Base-by-base conservation (phyloP, 2,888 invertebrate genomes). In the Ametastegia equiseti region DNA sequence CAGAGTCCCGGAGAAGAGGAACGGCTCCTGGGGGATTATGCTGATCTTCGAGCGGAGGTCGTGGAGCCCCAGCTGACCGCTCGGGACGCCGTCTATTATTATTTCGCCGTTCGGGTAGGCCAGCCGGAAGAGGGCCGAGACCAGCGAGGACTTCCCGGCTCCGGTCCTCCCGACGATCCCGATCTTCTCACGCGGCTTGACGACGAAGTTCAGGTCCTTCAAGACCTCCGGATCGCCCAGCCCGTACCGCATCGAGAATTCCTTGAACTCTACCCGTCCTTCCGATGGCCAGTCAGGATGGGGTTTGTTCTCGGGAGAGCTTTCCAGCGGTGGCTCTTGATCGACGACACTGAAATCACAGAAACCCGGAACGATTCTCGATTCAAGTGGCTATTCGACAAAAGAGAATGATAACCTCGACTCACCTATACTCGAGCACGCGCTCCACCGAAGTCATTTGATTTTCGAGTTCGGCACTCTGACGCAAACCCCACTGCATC, bases 401-500 rank as follows among this genome's bases (percentile, higher is more conserved):
- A 47, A 47, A 47, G 15, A 54, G 0, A n/a, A 45, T n/a, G n/a
- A n/a, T n/a, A n/a, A n/a, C n/a, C 15, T 27, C 27, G 69, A 65
- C 65, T 77, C 81, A 89, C 90, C 87, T 92, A 88, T 95, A 95
- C 84, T 95, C 94, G 27, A 94, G 86, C 0, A 96, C 94, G 90
- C 98, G 94, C 92, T 99, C 98, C 0, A 98, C 98, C 4, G 97
- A 96, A 2, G 97, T 97, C 97, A 97, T 97, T 85, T 96, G 96
- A 88, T 97, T 97, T 89, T 96, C 97, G 7, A 97, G 91, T 90
- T 98, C 98, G 0, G 98, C 97, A 86, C 97, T 97, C 91, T 98
- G 98, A 11, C 98, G 93, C 95, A 98, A 97, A 36, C 97, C 97
- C 97, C 97, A 98, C 89, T 96, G 96, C 91, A 96, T 95, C 95